Percentiles rank a stretch among this genome's conserved stretches.
These are phyloP conservation scores for Danio kyathit DNA, from an alignment of 2,797 vertebrate species.

Conservation along the genomic window DNA sequence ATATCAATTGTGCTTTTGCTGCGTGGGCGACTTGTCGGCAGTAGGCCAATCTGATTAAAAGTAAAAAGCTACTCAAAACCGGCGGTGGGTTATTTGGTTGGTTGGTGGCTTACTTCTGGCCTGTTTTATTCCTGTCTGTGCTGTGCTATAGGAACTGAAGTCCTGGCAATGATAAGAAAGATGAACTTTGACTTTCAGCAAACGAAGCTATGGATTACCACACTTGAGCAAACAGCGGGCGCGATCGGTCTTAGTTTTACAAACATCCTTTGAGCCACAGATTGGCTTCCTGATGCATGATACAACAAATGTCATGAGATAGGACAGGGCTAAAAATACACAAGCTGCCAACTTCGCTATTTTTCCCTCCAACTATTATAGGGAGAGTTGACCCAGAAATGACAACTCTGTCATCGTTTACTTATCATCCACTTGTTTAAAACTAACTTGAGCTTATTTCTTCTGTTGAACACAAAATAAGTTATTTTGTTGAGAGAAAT, in stretches of 20 bases:
- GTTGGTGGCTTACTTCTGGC: too few relatives aligned
- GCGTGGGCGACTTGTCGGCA: conserved; percentile 31
- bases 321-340: conserved; percentile 31
- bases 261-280: conserved; percentile 58
- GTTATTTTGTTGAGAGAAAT: too few relatives aligned
- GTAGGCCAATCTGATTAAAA: conserved; percentile 40
- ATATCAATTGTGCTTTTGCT: not conserved
- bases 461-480: too few relatives aligned
- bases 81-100: not conserved
- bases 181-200: conserved; percentile 59
- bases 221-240: conserved; percentile 57
- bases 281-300: conserved; percentile 56
- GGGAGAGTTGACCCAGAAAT: too few relatives aligned
- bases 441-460: too few relatives aligned
- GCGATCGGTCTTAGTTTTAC: conserved; percentile 56
- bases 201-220: conserved; percentile 62
- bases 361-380: not conserved
- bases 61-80: conserved; percentile 34
- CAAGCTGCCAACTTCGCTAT: conserved; percentile 7
- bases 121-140: conserved; percentile 16
- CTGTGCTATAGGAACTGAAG: conserved; percentile 24
- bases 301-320: conserved; percentile 47
- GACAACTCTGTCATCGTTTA: too few relatives aligned
- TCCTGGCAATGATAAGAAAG: conserved; percentile 56
- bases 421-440: too few relatives aligned